These are phyloP conservation scores for Hemaris fuciformis DNA, from an alignment of 2,888 invertebrate species.

Conservation along the genomic window DNA sequence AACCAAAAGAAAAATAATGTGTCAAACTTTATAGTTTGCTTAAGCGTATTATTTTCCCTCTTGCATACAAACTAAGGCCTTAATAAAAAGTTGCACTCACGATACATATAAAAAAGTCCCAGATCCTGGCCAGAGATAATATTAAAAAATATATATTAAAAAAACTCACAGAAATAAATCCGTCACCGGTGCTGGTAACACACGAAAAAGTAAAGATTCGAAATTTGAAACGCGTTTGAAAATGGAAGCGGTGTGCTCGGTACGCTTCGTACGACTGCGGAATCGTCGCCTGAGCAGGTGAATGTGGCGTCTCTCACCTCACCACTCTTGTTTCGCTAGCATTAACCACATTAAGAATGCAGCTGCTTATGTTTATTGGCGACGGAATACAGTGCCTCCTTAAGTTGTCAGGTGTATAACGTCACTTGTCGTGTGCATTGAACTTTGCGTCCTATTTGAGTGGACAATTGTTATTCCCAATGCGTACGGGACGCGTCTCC, in stretches of 20 bases:
- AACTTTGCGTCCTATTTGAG: constrained; percentile 72
- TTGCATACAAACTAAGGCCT: neutral
- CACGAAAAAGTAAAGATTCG: constrained; percentile 46
- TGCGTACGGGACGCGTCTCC: constrained; percentile 36
- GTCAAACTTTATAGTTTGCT: neutral
- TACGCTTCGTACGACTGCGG: constrained; percentile 65
- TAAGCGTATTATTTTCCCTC: neutral
- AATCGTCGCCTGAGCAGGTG: constrained; percentile 67
- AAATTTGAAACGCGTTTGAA: constrained; percentile 42
- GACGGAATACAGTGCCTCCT: constrained; percentile 44
- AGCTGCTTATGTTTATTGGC: constrained; percentile 42
- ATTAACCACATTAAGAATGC: constrained; percentile 48
- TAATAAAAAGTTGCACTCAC: neutral
- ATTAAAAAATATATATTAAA: constrained; percentile 12
- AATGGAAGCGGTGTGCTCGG: constrained; percentile 47
- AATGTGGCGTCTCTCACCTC: constrained; percentile 65
- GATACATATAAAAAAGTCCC: neutral
- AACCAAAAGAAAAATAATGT: neutral
- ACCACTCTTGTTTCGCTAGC: constrained; percentile 72
- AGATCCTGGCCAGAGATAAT: neutral
- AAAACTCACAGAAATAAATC: constrained; percentile 37
- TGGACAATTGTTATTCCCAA: constrained; percentile 56
- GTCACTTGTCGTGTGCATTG: constrained; percentile 62
- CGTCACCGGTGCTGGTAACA: constrained; percentile 53
- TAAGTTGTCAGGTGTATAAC: constrained; percentile 57